Evolutionary conservation across 2,888 invertebrate species (phyloP).

Genomic region (Erebia aethiops): DNA sequence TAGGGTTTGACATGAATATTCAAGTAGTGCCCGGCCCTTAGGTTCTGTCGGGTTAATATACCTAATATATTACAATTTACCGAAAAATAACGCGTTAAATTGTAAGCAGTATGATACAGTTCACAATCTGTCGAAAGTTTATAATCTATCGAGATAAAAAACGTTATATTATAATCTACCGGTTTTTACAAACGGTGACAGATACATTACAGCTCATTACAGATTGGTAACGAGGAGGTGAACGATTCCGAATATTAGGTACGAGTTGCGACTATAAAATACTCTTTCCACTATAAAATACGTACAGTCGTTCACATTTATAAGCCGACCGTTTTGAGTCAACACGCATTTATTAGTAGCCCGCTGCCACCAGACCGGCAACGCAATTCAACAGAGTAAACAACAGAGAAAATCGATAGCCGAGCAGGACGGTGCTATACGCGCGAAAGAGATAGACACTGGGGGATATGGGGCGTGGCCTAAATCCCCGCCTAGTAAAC

Average conservation of each 20-base stretch:
- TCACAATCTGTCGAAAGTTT: no score
- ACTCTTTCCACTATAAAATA: slow-evolving; percentile 42
- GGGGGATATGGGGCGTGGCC: slow-evolving; percentile 70
- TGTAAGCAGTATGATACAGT: no score
- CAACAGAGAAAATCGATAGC: slow-evolving; percentile 51
- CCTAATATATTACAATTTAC: no score
- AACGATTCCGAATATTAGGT: slow-evolving; percentile 1
- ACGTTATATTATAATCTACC: no score
- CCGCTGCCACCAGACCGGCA: slow-evolving; percentile 45
- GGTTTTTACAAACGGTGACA: no score
- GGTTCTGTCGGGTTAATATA: no score
- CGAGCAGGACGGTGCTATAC: slow-evolving; percentile 45
- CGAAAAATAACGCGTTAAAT: no score
- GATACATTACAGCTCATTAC: no score
- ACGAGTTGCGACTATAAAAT: slow-evolving; percentile 7
- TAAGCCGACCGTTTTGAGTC: slow-evolving; percentile 58
- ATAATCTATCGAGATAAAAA: no score
- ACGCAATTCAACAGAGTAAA: slow-evolving; percentile 71
- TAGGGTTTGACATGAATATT: no score
- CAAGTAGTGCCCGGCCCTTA: no score
- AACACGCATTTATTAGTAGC: slow-evolving; percentile 54
- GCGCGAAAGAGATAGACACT: slow-evolving; percentile 56
- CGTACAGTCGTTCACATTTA: slow-evolving; percentile 45
- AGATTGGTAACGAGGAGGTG: neutral
- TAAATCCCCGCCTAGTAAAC: slow-evolving; percentile 58